Evolutionary conservation across 1,140 invertebrate species (phyloP).

Genomic region (Aphaenogaster floridana): DNA sequence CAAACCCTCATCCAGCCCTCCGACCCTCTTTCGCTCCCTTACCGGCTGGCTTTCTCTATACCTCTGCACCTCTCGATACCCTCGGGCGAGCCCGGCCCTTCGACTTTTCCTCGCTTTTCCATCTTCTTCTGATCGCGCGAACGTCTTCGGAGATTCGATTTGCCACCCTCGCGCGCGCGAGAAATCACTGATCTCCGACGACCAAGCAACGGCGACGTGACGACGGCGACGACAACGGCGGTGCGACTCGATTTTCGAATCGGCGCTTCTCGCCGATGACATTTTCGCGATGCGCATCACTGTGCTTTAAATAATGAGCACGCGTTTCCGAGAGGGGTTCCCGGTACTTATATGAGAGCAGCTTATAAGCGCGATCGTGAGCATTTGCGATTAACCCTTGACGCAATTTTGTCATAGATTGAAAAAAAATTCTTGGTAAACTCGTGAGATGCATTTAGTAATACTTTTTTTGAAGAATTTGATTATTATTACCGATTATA

Average conservation of each 20-base stretch:
- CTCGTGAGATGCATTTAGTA: no score
- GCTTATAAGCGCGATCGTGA: slow-evolving; percentile 11
- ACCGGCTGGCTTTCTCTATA: slow-evolving; percentile 65
- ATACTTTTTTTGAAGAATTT: no score
- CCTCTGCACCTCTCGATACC: slow-evolving; percentile 55
- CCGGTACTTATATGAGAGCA: neutral
- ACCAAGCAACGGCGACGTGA: slow-evolving; percentile 21
- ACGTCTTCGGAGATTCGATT: slow-evolving; percentile 61
- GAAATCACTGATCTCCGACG: slow-evolving; percentile 61
- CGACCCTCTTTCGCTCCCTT: slow-evolving; percentile 48
- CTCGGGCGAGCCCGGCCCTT: slow-evolving; percentile 39
- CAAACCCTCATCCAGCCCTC: slow-evolving; percentile 42
- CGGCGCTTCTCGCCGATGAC: slow-evolving; percentile 29
- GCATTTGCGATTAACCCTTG: slow-evolving; percentile 5
- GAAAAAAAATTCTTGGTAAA: no score
- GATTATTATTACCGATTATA: no score
- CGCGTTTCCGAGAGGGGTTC: neutral
- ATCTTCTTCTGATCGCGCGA: slow-evolving; percentile 63
- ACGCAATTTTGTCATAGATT: neutral
- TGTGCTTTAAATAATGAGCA: slow-evolving; percentile 47
- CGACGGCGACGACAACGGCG: slow-evolving; percentile 11
- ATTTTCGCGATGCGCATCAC: neutral
- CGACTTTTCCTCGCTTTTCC: slow-evolving; percentile 62
- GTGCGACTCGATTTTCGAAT: slow-evolving; percentile 43
- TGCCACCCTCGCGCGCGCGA: slow-evolving; percentile 58